These are phyloP conservation scores for Hoplostethus mediterraneus DNA, from an alignment of 2,797 vertebrate species.

Conservation along the genomic window DNA sequence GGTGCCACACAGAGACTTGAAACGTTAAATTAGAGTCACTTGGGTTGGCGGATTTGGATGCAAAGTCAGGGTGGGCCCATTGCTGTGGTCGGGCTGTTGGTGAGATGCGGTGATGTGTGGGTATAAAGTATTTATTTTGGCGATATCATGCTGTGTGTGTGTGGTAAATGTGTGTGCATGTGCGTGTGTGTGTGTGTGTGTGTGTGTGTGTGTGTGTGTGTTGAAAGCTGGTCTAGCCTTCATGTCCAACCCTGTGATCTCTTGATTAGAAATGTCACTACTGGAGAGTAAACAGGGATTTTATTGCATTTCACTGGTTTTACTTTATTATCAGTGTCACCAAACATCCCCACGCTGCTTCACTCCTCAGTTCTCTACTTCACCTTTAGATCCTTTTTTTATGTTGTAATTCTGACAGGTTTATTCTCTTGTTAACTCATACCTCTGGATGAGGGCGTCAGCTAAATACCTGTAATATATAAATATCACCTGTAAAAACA, in stretches of 20 bases:
- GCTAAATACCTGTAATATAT: too few relatives aligned
- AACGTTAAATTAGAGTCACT: conserved; percentile 69
- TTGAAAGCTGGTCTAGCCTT: conserved; percentile 58
- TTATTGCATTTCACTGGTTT: conserved; percentile 38
- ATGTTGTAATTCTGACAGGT: too few relatives aligned
- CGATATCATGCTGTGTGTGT: conserved; percentile 55
- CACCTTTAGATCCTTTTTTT: too few relatives aligned
- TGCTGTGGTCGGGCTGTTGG: conserved; percentile 75
- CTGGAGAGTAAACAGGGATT: conserved; percentile 51
- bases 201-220: conserved; percentile 45
- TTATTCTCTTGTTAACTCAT: too few relatives aligned
- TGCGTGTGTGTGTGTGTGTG: conserved; percentile 43
- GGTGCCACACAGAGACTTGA: conserved; percentile 76
- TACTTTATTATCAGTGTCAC: not conserved
- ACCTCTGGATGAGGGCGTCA: too few relatives aligned
- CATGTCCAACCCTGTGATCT: conserved; percentile 58
- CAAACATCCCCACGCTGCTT: conserved; percentile 11
- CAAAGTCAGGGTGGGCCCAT: conserved; percentile 77
- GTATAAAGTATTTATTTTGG: conserved; percentile 73
- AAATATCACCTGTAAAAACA: too few relatives aligned
- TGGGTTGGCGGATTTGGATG: conserved; percentile 63
- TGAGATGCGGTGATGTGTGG: conserved; percentile 72
- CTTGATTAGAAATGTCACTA: conserved; percentile 69
- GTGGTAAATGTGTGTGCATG: conserved; percentile 42
- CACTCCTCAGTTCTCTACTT: too few relatives aligned